These are phyloP conservation scores for Eremobia ochroleuca DNA, from an alignment of 2,888 invertebrate genomes.

Conservation along the genomic window DNA sequence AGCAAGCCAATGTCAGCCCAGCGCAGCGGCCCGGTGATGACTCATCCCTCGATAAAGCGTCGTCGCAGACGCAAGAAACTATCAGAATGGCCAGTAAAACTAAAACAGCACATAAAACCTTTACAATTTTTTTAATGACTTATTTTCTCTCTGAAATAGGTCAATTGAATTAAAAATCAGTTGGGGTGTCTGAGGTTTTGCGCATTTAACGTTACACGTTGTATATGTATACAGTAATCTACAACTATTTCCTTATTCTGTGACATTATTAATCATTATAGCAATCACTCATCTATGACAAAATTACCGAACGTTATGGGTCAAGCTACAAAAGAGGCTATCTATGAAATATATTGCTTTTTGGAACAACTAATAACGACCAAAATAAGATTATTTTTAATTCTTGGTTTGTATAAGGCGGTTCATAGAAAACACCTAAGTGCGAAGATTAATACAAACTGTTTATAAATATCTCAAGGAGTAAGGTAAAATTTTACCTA, in stretches of 20 bases:
- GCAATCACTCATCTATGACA: not conserved
- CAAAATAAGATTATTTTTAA: not conserved
- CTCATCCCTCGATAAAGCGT: too few species aligned
- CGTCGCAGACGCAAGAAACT: too few species aligned
- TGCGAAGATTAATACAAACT: too few species aligned
- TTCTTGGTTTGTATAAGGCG: not conserved
- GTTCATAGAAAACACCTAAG: not conserved
- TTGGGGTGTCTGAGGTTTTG: too few species aligned
- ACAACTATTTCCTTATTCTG: slow-evolving; percentile 28
- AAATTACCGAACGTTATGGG: not conserved
- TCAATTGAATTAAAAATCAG: too few species aligned
- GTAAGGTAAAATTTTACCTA: not conserved
- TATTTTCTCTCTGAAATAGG: too few species aligned
- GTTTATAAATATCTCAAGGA: not conserved
- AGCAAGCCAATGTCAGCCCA: too few species aligned
- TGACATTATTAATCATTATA: slow-evolving; percentile 35
- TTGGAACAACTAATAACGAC: not conserved
- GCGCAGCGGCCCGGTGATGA: too few species aligned
- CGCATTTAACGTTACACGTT: too few species aligned
- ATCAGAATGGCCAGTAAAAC: too few species aligned
- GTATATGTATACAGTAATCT: slow-evolving; percentile 4
- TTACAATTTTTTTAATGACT: too few species aligned
- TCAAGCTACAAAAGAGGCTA: slow-evolving; percentile 8
- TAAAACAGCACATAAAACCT: too few species aligned
- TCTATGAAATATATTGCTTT: not conserved